These are phyloP conservation scores for Anagrus nilaparvatae DNA, from an alignment of 1,140 invertebrate species.

Conservation along the genomic window DNA sequence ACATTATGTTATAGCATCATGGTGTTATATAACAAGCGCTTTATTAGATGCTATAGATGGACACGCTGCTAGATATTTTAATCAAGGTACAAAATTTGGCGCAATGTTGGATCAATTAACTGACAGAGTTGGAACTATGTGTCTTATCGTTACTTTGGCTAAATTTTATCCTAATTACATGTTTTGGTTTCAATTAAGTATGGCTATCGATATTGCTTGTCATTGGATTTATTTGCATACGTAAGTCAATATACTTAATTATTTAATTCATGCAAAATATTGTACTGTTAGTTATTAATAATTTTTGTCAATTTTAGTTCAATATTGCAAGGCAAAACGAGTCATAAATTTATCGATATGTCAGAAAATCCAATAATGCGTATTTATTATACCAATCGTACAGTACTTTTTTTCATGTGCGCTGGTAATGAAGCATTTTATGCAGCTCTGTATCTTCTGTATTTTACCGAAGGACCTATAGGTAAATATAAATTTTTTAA, in stretches of 20 bases:
- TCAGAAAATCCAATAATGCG: constrained; percentile 83
- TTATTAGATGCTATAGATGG: constrained; percentile 95
- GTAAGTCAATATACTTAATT: constrained; percentile 42
- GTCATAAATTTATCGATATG: constrained; percentile 87
- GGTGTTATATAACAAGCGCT: constrained; percentile 84
- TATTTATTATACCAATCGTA: constrained; percentile 85
- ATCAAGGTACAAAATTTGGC: constrained; percentile 96
- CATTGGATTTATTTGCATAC: constrained; percentile 97
- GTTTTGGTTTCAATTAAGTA: constrained; percentile 90
- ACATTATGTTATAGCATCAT: constrained; percentile 65
- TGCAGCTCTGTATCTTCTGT: constrained; percentile 75
- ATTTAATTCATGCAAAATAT: not conserved
- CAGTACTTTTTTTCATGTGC: constrained; percentile 89
- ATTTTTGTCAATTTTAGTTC: constrained; percentile 6
- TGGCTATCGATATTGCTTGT: constrained; percentile 91
- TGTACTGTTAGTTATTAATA: constrained; percentile 2
- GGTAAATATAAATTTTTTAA: constrained; percentile 46
- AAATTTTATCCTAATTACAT: constrained; percentile 90
- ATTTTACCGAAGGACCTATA: constrained; percentile 83
- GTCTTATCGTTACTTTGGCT: constrained; percentile 74
- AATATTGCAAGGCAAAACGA: constrained; percentile 73
- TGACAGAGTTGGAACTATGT: constrained; percentile 94
- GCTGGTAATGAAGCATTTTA: constrained; percentile 95
- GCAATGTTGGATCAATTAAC: constrained; percentile 96
- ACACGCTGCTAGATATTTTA: constrained; percentile 84